phyloP scores from a whole-genome alignment of 2,888 invertebrate genomes.

The Luffia ferchaultella region DNA sequence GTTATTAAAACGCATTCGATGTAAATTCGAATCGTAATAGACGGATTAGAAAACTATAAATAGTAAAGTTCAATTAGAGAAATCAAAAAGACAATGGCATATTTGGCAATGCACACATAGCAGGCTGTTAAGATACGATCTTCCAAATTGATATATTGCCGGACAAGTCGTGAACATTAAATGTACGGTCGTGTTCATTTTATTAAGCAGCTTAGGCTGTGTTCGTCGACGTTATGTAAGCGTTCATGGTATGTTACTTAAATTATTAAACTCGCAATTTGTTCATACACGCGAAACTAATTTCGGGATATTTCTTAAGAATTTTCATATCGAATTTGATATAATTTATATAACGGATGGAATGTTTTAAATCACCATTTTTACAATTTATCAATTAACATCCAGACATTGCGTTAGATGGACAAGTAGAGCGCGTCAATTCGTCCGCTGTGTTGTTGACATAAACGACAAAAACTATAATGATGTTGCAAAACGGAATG shows the following conservation, averaged over 20 bases:
- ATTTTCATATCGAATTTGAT: too few species aligned
- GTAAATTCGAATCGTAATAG: background rate
- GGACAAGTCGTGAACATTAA: conserved; percentile 43
- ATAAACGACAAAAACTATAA: conserved; percentile 18
- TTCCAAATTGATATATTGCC: conserved; percentile 17
- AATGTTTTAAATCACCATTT: too few species aligned
- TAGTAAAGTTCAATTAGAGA: background rate
- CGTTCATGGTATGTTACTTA: background rate
- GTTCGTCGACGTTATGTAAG: conserved; percentile 9
- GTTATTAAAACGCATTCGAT: background rate
- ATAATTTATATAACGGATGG: too few species aligned
- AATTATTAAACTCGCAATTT: too few species aligned
- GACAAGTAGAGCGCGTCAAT: conserved; percentile 31
- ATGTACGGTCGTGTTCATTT: conserved; percentile 43
- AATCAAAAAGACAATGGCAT: background rate
- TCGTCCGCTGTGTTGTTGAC: conserved; percentile 13
- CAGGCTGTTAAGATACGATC: background rate
- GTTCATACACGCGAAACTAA: too few species aligned
- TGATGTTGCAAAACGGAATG: background rate
- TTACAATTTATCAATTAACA: background rate
- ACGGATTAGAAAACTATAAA: background rate
- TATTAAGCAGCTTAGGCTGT: conserved; percentile 22
- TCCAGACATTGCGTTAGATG: conserved; percentile 15
- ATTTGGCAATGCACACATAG: background rate
- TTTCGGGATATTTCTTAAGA: too few species aligned